Evolutionary conservation across 2,888 invertebrate species (phyloP).

Genomic region (Lamproptera curius): DNA sequence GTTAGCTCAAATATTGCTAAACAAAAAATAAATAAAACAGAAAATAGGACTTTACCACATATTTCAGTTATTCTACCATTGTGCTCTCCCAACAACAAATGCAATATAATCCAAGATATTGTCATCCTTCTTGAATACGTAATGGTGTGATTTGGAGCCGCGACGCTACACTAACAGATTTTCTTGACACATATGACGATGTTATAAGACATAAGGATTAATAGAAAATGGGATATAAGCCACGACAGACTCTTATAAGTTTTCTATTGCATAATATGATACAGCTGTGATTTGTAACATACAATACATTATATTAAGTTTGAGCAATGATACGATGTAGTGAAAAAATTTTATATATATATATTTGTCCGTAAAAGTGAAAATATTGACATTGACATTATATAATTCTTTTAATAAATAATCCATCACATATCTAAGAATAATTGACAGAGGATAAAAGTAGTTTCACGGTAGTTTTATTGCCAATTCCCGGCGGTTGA

Average conservation of each 20-base stretch:
- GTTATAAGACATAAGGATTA: slow-evolving; percentile 41
- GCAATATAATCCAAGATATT: slow-evolving; percentile 32
- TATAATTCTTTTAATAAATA: not conserved
- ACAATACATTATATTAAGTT: not conserved
- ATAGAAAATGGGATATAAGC: slow-evolving; percentile 18
- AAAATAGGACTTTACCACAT: slow-evolving; percentile 3
- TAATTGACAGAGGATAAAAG: slow-evolving; percentile 31
- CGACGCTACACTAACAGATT: slow-evolving; percentile 37
- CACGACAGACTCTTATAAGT: not conserved
- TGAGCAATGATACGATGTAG: too few species aligned
- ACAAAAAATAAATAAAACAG: slow-evolving; percentile 6
- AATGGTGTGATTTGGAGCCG: slow-evolving; percentile 43
- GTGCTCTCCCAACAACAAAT: slow-evolving; percentile 25
- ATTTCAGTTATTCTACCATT: slow-evolving; percentile 15
- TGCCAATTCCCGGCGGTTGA: slow-evolving; percentile 48
- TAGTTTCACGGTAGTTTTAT: slow-evolving; percentile 47
- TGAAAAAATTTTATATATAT: too few species aligned
- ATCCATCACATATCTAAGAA: not conserved
- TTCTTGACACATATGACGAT: slow-evolving; percentile 36
- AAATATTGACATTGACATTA: too few species aligned
- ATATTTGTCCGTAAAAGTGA: too few species aligned
- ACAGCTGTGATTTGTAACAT: not conserved
- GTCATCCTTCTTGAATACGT: slow-evolving; percentile 44
- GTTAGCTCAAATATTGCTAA: too few species aligned
- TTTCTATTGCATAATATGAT: not conserved